Evolutionary conservation across 2,797 vertebrate genomes (phyloP).

Genomic region (Scleropages formosus): DNA sequence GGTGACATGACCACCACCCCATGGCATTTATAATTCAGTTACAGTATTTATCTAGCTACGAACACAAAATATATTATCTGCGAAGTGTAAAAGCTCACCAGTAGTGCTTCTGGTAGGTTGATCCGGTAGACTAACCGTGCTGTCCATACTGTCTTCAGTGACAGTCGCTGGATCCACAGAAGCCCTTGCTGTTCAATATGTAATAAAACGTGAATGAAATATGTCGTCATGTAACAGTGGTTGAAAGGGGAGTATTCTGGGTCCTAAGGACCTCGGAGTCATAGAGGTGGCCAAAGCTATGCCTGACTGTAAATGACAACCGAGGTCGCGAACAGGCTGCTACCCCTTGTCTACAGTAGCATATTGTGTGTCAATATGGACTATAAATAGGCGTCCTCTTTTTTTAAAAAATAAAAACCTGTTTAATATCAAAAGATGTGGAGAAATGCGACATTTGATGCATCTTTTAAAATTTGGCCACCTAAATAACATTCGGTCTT

Average conservation of each 20-base stretch:
- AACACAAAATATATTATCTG: neutral
- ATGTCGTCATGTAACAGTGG: neutral
- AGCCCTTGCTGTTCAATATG: too few relatives aligned
- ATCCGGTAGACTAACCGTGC: conserved; percentile 55
- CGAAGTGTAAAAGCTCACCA: conserved; percentile 48
- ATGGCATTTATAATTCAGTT: too few relatives aligned
- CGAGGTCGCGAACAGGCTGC: neutral
- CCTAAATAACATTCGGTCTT: neutral
- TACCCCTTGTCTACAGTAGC: neutral
- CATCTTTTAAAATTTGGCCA: neutral
- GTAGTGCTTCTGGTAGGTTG: conserved; percentile 53
- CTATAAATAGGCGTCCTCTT: neutral
- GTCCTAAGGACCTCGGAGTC: conserved; percentile 36
- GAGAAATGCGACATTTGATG: neutral
- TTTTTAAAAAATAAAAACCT: neutral
- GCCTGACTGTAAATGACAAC: conserved; percentile 43
- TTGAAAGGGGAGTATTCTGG: neutral
- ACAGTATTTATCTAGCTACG: too few relatives aligned
- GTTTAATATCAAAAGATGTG: neutral
- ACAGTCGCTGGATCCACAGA: neutral
- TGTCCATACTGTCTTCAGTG: conserved; percentile 56
- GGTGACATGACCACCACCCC: too few relatives aligned
- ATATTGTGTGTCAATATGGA: neutral
- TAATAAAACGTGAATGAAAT: neutral
- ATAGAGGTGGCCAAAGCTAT: neutral